A percentile compares a stretch with the other conserved stretches of the same genome.
phyloP scores from a whole-genome alignment of 2,797 vertebrate species.

The Micropoecilia bifurca region DNA sequence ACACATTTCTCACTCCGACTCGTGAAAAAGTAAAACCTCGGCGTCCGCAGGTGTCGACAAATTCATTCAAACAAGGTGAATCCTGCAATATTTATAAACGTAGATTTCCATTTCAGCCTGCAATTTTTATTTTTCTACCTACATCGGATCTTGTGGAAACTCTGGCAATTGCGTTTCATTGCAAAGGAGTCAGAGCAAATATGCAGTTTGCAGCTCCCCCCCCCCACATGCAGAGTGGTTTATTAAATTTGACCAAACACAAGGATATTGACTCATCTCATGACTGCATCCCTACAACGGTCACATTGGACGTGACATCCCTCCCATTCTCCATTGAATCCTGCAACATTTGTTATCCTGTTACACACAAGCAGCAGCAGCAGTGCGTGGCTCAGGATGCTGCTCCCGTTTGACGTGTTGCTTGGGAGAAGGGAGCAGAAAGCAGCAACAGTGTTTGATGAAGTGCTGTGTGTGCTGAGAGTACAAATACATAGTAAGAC shows the following conservation, averaged over 20 bases:
- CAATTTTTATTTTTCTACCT: conserved; percentile 8
- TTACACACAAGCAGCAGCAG: conserved; percentile 27
- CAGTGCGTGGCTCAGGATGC: conserved; percentile 19
- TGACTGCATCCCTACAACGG: conserved; percentile 15
- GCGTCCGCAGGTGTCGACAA: background rate
- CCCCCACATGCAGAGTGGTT: conserved; percentile 35
- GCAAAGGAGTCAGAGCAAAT: conserved; percentile 29
- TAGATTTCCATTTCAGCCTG: conserved; percentile 38
- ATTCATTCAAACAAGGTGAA: conserved; percentile 30
- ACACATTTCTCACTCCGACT: conserved; percentile 8
- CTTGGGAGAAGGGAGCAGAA: conserved; percentile 15
- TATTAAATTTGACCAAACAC: conserved; percentile 59
- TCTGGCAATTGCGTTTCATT: conserved; percentile 39
- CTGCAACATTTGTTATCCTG: conserved; percentile 48
- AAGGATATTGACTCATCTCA: conserved; percentile 28
- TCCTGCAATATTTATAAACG: conserved; percentile 24
- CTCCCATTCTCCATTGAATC: conserved; percentile 41
- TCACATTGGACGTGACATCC: conserved; percentile 23
- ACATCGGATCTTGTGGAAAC: conserved; percentile 27
- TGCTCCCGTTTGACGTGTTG: conserved; percentile 47
- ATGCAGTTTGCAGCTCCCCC: conserved; percentile 7
- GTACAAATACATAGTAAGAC: conserved; percentile 8
- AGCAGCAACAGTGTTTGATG: conserved; percentile 39
- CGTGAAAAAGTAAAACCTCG: background rate
- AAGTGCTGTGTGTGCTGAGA: conserved; percentile 31